phyloP scores from a whole-genome alignment of 2,113 vertebrate species.

The Saccopteryx bilineata region DNA sequence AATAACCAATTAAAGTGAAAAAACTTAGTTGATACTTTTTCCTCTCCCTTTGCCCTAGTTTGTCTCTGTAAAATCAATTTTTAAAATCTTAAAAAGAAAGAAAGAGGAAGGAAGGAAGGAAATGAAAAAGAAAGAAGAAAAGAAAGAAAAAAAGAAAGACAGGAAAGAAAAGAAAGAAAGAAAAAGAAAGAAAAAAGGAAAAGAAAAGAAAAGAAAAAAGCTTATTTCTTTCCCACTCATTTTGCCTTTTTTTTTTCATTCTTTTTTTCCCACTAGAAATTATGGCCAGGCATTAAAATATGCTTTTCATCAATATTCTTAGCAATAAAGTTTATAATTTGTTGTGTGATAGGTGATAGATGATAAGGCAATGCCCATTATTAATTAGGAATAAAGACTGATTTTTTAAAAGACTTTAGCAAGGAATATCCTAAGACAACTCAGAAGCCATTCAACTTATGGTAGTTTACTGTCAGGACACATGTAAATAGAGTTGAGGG shows the following conservation, averaged over 20 bases:
- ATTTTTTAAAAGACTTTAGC: background rate
- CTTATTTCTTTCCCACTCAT: background rate
- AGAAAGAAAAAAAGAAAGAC: no score
- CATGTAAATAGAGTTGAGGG: background rate
- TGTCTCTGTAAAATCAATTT: no score
- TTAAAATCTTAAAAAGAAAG: no score
- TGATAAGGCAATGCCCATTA: background rate
- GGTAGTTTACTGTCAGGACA: background rate
- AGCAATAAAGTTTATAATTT: background rate
- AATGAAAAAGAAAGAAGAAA: no score
- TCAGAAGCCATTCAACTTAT: background rate
- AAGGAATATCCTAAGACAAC: background rate
- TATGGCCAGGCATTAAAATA: constrained; percentile 6
- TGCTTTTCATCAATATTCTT: constrained; percentile 15
- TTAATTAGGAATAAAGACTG: background rate
- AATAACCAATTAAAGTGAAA: no score
- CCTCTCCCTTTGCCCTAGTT: no score
- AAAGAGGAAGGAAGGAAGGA: no score
- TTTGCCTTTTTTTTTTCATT: background rate
- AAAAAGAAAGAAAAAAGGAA: background rate
- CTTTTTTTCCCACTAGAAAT: background rate
- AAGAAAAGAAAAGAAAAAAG: background rate
- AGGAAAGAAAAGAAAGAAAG: no score
- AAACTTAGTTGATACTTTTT: no score
- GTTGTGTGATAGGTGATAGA: background rate